A percentile compares a stretch with the other conserved stretches of the same genome.
phyloP scores from a whole-genome alignment of 2,113 vertebrate genomes.

The Seriola aureovittata region DNA sequence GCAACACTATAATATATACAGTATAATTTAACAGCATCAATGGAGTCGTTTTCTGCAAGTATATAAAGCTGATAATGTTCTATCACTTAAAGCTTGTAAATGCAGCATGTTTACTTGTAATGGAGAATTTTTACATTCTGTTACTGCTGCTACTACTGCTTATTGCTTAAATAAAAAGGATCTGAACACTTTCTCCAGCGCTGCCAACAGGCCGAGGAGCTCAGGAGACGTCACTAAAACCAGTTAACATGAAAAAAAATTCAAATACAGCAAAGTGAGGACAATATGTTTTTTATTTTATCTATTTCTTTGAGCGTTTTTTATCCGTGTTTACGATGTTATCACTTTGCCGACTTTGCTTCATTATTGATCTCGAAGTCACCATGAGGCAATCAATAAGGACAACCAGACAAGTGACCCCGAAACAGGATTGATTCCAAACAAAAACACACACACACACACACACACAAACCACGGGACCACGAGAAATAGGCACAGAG shows the following conservation, averaged over 20 bases:
- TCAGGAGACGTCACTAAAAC: not conserved
- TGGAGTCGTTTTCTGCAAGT: too few relatives aligned
- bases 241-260: not conserved
- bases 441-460: not conserved
- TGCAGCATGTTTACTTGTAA: not conserved
- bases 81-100: too few relatives aligned
- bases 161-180: too few relatives aligned
- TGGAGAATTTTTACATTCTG: not conserved
- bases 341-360: slow-evolving; percentile 28
- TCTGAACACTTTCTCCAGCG: too few relatives aligned
- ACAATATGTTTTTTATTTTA: not conserved
- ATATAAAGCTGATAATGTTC: too few relatives aligned
- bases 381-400: slow-evolving; percentile 29
- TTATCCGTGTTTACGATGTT: not conserved
- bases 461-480: not conserved
- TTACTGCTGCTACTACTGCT: not conserved
- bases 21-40: too few relatives aligned
- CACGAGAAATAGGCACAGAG: slow-evolving; percentile 28
- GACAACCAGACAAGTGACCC: slow-evolving; percentile 61
- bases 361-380: slow-evolving; percentile 50
- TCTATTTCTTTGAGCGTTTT: not conserved
- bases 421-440: slow-evolving; percentile 51
- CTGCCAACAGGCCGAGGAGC: not conserved
- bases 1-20: too few relatives aligned
- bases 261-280: not conserved